Evolutionary conservation across 2,888 invertebrate genomes (phyloP).

Genomic region (Tricholauxania praeusta): DNA sequence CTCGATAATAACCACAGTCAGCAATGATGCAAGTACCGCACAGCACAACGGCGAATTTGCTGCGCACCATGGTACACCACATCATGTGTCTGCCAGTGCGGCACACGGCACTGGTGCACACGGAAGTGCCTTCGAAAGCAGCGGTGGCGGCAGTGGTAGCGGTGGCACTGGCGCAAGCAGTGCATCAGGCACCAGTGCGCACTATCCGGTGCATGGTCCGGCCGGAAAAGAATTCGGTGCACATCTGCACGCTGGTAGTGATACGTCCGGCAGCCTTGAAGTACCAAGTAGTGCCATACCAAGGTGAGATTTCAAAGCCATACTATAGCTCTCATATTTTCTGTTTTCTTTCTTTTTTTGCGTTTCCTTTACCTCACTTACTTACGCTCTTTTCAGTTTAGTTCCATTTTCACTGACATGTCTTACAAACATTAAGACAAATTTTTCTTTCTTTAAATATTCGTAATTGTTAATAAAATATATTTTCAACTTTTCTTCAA

Average conservation of each 20-base stretch:
- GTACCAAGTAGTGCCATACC: constrained; percentile 63
- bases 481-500: too few species aligned
- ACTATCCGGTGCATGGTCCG: constrained; percentile 18
- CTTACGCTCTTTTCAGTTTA: not conserved
- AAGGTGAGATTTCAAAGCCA: constrained; percentile 52
- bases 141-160: constrained; percentile 66
- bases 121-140: constrained; percentile 53
- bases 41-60: constrained; percentile 68
- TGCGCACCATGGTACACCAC: constrained; percentile 56
- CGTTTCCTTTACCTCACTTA: not conserved
- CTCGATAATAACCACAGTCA: constrained; percentile 39
- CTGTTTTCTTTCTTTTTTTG: not conserved
- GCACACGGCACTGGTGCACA: constrained; percentile 36
- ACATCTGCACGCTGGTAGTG: constrained; percentile 50
- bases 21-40: constrained; percentile 56
- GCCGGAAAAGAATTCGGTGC: constrained; percentile 48
- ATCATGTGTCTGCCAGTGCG: constrained; percentile 53
- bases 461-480: not conserved
- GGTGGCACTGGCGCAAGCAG: constrained; percentile 41
- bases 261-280: constrained; percentile 61
- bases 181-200: constrained; percentile 48
- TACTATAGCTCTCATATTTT: not conserved
- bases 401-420: too few species aligned
- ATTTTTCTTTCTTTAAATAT: not conserved
- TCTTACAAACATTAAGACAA: too few species aligned